Conservation (phyloP, 2,797 vertebrate genomes). For the Chromis chromis region DNA sequence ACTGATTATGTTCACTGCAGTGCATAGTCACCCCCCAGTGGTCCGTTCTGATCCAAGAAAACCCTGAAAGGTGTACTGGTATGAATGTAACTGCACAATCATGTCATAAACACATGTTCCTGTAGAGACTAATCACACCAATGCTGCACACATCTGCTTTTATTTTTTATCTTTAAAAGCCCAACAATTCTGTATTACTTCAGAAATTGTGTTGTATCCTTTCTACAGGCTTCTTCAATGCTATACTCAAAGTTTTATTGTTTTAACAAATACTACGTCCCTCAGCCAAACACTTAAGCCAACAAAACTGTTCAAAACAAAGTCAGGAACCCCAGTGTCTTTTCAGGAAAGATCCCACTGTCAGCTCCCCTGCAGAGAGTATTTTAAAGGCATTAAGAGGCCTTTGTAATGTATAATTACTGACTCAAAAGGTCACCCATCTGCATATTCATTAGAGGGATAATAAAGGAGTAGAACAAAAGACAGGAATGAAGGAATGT, state of each 20-base stretch:
- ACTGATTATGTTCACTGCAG: no score
- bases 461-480: constrained; percentile 50
- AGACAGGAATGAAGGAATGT: constrained; percentile 40
- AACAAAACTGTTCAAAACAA: constrained; percentile 50
- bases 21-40: no score
- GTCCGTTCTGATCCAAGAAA: no score
- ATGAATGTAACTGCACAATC: background rate
- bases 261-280: constrained; percentile 37
- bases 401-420: constrained; percentile 68
- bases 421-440: constrained; percentile 56
- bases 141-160: constrained; percentile 3
- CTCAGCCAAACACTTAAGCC: constrained; percentile 43
- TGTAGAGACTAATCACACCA: constrained; percentile 14
- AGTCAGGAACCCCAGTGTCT: constrained; percentile 32
- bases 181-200: constrained; percentile 1
- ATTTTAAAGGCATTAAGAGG: constrained; percentile 62
- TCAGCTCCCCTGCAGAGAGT: constrained; percentile 51
- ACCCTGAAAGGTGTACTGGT: no score
- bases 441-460: constrained; percentile 65
- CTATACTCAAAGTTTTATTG: constrained; percentile 16
- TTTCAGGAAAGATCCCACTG: constrained; percentile 42
- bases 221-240: constrained; percentile 1
- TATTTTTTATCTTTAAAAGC: constrained; percentile 20
- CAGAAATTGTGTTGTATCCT: background rate
- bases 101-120: background rate